Conservation (phyloP, 1,140 invertebrate species). For the Zaprionus inermis region DNA sequence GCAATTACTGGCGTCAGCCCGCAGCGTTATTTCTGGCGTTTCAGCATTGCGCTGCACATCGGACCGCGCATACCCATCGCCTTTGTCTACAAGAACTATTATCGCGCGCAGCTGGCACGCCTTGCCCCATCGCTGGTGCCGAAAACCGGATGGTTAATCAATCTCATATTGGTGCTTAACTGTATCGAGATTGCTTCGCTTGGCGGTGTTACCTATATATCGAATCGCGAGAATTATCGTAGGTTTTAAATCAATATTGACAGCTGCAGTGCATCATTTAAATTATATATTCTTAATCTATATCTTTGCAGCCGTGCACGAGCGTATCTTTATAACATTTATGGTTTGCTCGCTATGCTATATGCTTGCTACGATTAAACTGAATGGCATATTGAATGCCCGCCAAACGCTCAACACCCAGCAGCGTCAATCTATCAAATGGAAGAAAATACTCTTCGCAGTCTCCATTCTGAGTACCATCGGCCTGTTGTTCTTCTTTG, state of each 20-base stretch:
- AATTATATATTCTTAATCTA: slow-evolving; percentile 18
- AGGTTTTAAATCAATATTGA: slow-evolving; percentile 83
- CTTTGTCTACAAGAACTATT: slow-evolving; percentile 92
- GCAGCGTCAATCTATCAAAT: slow-evolving; percentile 85
- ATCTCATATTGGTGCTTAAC: slow-evolving; percentile 93
- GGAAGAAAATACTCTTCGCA: slow-evolving; percentile 90
- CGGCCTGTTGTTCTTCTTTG: slow-evolving; percentile 93
- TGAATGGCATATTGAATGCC: slow-evolving; percentile 70
- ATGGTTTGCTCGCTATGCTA: slow-evolving; percentile 94
- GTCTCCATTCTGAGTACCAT: slow-evolving; percentile 91
- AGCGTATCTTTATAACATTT: slow-evolving; percentile 96
- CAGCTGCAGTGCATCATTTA: not conserved
- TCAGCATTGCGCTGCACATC: slow-evolving; percentile 94
- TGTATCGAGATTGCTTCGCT: slow-evolving; percentile 92
- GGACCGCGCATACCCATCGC: slow-evolving; percentile 94
- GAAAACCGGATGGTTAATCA: slow-evolving; percentile 87
- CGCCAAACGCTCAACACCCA: slow-evolving; percentile 81
- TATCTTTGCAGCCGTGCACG: slow-evolving; percentile 91
- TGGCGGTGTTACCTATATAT: slow-evolving; percentile 95
- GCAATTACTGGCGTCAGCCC: slow-evolving; percentile 95
- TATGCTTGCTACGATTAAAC: slow-evolving; percentile 88
- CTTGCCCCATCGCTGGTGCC: slow-evolving; percentile 86
- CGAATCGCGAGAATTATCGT: slow-evolving; percentile 97
- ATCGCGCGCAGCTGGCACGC: slow-evolving; percentile 88
- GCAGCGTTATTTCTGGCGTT: slow-evolving; percentile 95